These are phyloP conservation scores for Anthopleura xanthogrammica DNA, from an alignment of 92 coral and sea anemone species.

Conservation along the genomic window DNA sequence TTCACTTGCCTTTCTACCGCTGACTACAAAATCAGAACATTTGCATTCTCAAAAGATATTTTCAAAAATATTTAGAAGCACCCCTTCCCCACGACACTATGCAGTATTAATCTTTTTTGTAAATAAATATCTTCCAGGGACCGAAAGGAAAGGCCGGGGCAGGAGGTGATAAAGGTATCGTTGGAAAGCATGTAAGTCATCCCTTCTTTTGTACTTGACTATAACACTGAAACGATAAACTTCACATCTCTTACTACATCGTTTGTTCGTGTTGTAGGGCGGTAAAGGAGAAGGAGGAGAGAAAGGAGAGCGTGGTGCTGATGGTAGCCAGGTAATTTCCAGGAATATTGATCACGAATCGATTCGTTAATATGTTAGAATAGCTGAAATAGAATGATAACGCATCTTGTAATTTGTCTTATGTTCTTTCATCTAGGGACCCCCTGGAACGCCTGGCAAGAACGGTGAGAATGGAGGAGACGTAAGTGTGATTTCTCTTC, in stretches of 20 bases:
- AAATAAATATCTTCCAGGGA: slow-evolving; percentile 9
- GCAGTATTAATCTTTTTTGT: background rate
- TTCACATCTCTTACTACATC: too few relatives aligned
- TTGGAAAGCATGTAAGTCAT: slow-evolving; percentile 23
- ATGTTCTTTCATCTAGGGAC: slow-evolving; percentile 12
- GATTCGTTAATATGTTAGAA: background rate
- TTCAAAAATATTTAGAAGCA: too few relatives aligned
- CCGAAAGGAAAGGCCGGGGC: slow-evolving; percentile 36
- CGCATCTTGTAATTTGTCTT: background rate
- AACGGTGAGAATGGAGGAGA: slow-evolving; percentile 39
- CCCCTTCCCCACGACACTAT: background rate
- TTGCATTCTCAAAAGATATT: too few relatives aligned
- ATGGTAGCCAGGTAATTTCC: slow-evolving; percentile 31
- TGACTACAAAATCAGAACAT: too few relatives aligned
- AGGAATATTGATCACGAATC: background rate
- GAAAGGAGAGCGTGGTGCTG: slow-evolving; percentile 33
- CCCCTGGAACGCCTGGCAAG: slow-evolving; percentile 33
- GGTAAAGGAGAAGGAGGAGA: slow-evolving; percentile 26
- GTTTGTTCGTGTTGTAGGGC: slow-evolving; percentile 22
- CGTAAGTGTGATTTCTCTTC: slow-evolving; percentile 8
- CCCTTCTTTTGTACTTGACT: background rate
- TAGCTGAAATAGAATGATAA: background rate
- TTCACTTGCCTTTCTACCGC: background rate
- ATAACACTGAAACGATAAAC: too few relatives aligned
- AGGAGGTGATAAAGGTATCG: slow-evolving; percentile 32